Evolutionary conservation across 2,797 vertebrate species (phyloP), one percentile per base, ranked within the genome.

Genomic region (Crocidura indochinensis): DNA sequence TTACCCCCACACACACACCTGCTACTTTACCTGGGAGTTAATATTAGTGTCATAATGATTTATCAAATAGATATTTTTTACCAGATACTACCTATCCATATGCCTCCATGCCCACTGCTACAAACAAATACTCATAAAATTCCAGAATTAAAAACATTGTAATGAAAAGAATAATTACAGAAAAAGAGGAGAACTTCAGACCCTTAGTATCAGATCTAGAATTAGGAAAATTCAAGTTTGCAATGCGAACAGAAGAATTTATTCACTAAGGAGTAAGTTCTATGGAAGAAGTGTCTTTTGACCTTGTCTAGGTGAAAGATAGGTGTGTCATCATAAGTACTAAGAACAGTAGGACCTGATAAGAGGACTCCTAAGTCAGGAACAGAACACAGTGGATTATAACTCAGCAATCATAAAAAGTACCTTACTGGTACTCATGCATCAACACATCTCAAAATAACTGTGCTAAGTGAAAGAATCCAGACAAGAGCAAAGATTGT

Each of bases 381-480:
- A 88, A 64, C 8, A 88, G 44, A 78, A 69, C 4, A 26, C n/a
- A 77, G 44, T 5, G 26, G 72, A 79, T 90, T 85, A 47, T 38
- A 78, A 72, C 44, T 76, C 46, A 88, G 44, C 72, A 87, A 19
- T 73, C 62, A 79, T 73, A 75, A 51, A 10, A 51, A 84, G 60
- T 14, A 29, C 67, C 67, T 74, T 46, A 14, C 12, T 77, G 68
- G 74, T 81, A 68, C 31, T 51, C 56, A 27, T 38, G 69, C 71
- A 78, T 8, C 53, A 51, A 92, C 71, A 78, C 88, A 75, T 67
- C 60, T 38, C 67, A 87, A 65, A 78, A 84, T 77, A 92, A 88
- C 92, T 92, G 72, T 29, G 24, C 31, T 92, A 71, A 46, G 26
- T 74, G 77, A 91, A 85, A 94, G 69, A 67, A 80, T n/a, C 24